Conservation (phyloP, 1,140 invertebrate genomes). For the Hyphantria cunea region DNA sequence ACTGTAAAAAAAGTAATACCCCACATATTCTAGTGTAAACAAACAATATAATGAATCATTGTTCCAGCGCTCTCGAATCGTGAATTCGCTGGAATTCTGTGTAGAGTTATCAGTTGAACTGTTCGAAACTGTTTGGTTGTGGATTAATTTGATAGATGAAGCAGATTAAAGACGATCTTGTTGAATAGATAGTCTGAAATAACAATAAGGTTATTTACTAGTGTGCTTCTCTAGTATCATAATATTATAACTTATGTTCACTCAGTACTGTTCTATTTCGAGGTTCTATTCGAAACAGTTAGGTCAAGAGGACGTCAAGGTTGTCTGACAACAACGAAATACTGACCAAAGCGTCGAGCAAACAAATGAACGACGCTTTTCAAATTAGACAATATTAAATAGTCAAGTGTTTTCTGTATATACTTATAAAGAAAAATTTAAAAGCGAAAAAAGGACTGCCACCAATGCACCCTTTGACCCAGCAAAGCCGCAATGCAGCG, state of each 20-base stretch:
- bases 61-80: conserved; percentile 7
- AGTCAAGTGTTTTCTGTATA: conserved; percentile 12
- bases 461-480: conserved; percentile 61
- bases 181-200: conserved; percentile 11
- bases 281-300: conserved; percentile 30
- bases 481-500: conserved; percentile 66
- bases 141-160: conserved; percentile 33
- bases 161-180: conserved; percentile 23
- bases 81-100: conserved; percentile 28
- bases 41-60: conserved; percentile 40
- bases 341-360: conserved; percentile 21
- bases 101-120: conserved; percentile 12
- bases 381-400: conserved; percentile 22
- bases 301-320: conserved; percentile 35
- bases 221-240: neutral
- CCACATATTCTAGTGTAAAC: conserved; percentile 23
- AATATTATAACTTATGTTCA: neutral
- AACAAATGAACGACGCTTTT: conserved; percentile 24
- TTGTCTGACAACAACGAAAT: conserved; percentile 29
- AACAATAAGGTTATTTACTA: neutral
- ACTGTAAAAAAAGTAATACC: neutral
- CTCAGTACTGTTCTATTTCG: conserved; percentile 31
- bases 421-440: conserved; percentile 11
- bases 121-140: conserved; percentile 11
- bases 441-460: conserved; percentile 48